phyloP scores from a whole-genome alignment of 1,140 invertebrate species.

The Drosophila kepulauana region DNA sequence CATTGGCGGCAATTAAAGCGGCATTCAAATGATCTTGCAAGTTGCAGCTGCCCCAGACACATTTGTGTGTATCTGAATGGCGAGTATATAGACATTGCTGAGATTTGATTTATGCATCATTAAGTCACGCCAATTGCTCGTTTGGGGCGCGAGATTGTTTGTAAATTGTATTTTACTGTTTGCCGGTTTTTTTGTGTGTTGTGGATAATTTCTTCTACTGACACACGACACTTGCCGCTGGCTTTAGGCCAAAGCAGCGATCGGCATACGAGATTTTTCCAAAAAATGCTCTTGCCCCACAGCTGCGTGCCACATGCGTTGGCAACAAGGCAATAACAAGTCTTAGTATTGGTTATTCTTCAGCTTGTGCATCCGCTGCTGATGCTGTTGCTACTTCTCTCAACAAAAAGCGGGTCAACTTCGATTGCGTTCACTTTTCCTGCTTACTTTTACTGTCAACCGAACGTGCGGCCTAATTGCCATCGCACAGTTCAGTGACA shows the following conservation, averaged over 20 bases:
- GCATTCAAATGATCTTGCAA: conserved; percentile 1
- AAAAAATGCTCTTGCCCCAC: conserved; percentile 39
- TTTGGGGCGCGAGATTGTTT: conserved; percentile 52
- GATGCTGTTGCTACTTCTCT: background rate
- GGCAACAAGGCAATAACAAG: conserved; percentile 9
- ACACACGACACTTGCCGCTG: conserved; percentile 53
- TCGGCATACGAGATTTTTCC: conserved; percentile 54
- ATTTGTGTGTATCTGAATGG: background rate
- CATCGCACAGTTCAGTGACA: conserved; percentile 68
- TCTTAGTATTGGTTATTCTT: conserved; percentile 5
- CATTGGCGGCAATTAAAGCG: conserved; percentile 56
- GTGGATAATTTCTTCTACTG: conserved; percentile 37
- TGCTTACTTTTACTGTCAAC: conserved; percentile 78
- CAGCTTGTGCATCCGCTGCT: conserved; percentile 5
- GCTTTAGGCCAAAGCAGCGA: conserved; percentile 69
- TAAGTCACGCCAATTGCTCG: conserved; percentile 80
- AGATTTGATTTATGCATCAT: conserved; percentile 74
- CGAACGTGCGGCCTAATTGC: conserved; percentile 60
- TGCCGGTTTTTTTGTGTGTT: conserved; percentile 34
- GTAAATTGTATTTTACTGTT: conserved; percentile 39
- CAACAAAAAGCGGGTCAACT: conserved; percentile 61
- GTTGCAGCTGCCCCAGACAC: conserved; percentile 28
- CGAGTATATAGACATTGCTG: conserved; percentile 29
- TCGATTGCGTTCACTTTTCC: conserved; percentile 79
- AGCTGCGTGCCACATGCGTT: conserved; percentile 40